These are phyloP conservation scores for Platysteira castanea DNA, from an alignment of 2,113 vertebrate genomes.

Conservation along the genomic window DNA sequence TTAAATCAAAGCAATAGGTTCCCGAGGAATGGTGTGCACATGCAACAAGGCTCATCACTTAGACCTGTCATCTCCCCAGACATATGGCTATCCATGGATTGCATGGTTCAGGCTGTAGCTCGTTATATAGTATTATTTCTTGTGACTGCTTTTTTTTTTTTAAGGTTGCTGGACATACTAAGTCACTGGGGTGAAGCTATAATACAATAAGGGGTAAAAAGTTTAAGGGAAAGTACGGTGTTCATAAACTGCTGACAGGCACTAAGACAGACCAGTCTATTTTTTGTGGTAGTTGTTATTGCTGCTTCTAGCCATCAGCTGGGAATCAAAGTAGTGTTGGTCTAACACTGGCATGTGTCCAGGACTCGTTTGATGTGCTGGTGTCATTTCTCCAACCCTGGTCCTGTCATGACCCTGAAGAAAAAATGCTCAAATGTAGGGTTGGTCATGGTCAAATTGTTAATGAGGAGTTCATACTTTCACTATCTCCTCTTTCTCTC, in stretches of 20 bases:
- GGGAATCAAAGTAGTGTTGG: background rate
- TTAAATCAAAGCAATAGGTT: constrained; percentile 27
- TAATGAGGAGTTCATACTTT: background rate
- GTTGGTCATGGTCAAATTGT: background rate
- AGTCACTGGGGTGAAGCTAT: background rate
- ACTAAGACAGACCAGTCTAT: background rate
- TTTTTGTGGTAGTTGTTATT: background rate
- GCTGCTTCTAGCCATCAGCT: background rate
- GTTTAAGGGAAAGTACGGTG: background rate
- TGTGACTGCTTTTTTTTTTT: background rate
- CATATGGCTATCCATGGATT: background rate
- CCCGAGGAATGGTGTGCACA: background rate
- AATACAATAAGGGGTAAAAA: constrained; percentile 28
- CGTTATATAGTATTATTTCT: constrained; percentile 3
- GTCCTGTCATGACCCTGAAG: background rate
- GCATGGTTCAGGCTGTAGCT: background rate
- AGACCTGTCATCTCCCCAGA: constrained; percentile 31
- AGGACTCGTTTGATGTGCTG: background rate
- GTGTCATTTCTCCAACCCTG: background rate
- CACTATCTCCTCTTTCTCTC: background rate
- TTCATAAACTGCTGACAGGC: constrained; percentile 49
- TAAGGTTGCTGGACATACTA: constrained; percentile 15
- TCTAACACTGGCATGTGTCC: background rate
- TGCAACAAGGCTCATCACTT: constrained; percentile 1
- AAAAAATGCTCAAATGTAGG: background rate